A percentile compares a stretch with the other conserved stretches of the same genome.
Evolutionary conservation across 2,113 vertebrate species (phyloP).

Genomic region (Alosa alosa): DNA sequence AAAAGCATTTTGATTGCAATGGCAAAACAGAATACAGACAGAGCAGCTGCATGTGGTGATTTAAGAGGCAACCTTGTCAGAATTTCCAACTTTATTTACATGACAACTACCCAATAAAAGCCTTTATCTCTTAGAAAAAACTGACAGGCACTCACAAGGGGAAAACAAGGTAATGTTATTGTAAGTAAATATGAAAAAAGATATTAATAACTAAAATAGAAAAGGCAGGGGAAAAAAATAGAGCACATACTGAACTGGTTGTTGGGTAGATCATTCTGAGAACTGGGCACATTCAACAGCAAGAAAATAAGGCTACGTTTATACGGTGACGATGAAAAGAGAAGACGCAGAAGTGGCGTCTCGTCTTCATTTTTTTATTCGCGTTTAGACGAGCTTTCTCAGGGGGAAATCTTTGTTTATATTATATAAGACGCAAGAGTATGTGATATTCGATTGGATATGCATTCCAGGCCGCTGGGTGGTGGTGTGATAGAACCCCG

Average conservation of each 20-base stretch:
- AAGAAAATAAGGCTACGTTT: too few species aligned
- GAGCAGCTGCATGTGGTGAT: neutral
- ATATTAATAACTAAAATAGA: neutral
- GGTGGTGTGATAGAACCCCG: too few species aligned
- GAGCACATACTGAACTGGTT: neutral
- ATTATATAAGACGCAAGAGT: too few species aligned
- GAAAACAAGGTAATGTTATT: neutral
- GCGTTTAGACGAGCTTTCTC: too few species aligned
- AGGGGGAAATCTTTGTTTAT: too few species aligned
- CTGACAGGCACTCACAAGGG: neutral
- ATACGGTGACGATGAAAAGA: too few species aligned
- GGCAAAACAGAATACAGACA: neutral
- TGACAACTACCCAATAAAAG: neutral
- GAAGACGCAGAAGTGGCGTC: too few species aligned
- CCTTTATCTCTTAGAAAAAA: neutral
- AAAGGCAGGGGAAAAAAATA: neutral
- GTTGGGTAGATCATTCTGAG: neutral
- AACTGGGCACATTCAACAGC: neutral
- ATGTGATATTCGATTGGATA: too few species aligned
- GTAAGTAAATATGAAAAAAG: neutral
- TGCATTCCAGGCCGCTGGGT: too few species aligned
- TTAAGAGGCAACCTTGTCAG: slow-evolving; percentile 6
- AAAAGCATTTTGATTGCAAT: neutral
- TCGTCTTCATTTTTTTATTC: too few species aligned
- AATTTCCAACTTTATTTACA: neutral